phyloP scores from a whole-genome alignment of 2,888 invertebrate genomes.

The Acanthoscelides obtectus region DNA sequence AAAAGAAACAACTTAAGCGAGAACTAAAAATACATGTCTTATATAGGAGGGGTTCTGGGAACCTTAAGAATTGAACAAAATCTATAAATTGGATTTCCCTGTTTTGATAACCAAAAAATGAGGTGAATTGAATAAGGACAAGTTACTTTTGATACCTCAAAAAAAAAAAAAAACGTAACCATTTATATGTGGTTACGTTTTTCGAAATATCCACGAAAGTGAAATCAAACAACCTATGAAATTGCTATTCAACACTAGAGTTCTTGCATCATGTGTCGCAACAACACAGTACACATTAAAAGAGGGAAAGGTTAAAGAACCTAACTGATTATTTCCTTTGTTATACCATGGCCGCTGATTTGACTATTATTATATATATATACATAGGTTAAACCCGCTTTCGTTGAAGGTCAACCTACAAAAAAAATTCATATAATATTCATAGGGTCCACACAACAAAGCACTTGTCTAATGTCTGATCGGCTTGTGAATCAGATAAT shows the following conservation, averaged over 20 bases:
- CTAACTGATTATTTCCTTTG: not conserved
- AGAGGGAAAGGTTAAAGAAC: not conserved
- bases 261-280: not conserved
- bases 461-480: not conserved
- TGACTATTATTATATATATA: not conserved
- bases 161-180: too few relatives aligned
- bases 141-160: too few relatives aligned
- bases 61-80: too few relatives aligned
- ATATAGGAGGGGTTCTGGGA: too few relatives aligned
- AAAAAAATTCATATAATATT: not conserved
- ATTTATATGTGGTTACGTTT: not conserved
- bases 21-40: too few relatives aligned
- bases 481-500: not conserved
- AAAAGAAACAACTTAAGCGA: too few relatives aligned
- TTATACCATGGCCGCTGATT: not conserved
- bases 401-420: not conserved
- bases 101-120: too few relatives aligned
- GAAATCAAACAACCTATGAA: not conserved
- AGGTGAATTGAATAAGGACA: too few relatives aligned
- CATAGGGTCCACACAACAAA: not conserved
- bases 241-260: not conserved
- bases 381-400: not conserved
- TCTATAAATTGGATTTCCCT: too few relatives aligned
- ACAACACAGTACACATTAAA: not conserved
- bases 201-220: not conserved